Percentiles rank a stretch among this genome's conserved stretches.
Conservation (phyloP, 2,888 invertebrate genomes). For the Candidula unifasciata region DNA sequence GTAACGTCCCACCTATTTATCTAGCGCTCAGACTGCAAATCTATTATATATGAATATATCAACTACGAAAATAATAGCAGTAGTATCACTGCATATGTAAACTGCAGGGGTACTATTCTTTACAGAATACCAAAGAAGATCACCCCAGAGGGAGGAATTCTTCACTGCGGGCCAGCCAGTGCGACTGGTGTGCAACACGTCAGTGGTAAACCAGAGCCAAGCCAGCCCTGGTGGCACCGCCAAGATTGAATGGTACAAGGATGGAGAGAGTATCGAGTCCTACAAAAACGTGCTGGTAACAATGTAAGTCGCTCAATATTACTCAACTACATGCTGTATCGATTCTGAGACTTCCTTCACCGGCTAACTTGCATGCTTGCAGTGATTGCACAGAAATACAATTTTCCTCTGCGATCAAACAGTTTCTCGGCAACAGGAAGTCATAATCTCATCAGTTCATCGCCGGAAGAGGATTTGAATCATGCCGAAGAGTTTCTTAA, state of each 20-base stretch:
- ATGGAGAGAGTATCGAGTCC: slow-evolving; percentile 41
- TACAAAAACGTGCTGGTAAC: slow-evolving; percentile 23
- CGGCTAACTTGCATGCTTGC: too few species aligned
- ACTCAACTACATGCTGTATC: neutral
- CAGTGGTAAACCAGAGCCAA: slow-evolving; percentile 1
- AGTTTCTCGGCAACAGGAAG: too few species aligned
- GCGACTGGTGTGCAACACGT: slow-evolving; percentile 25
- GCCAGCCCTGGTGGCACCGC: neutral
- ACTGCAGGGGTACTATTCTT: neutral
- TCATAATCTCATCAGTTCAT: too few species aligned
- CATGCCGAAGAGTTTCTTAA: too few species aligned
- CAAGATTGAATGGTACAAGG: slow-evolving; percentile 49
- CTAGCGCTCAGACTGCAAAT: too few species aligned
- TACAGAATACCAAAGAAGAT: slow-evolving; percentile 4
- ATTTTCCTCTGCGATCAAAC: too few species aligned
- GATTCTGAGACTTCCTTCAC: neutral
- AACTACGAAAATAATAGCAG: too few species aligned
- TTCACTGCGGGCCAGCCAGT: slow-evolving; percentile 34
- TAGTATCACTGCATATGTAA: neutral
- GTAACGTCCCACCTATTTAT: too few species aligned
- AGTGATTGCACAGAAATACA: too few species aligned
- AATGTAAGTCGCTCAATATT: slow-evolving; percentile 25
- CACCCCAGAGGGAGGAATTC: slow-evolving; percentile 20
- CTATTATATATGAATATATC: too few species aligned
- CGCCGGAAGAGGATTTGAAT: too few species aligned